Base-by-base conservation (phyloP, 2,888 invertebrate genomes). In the Melieria crassipennis region DNA sequence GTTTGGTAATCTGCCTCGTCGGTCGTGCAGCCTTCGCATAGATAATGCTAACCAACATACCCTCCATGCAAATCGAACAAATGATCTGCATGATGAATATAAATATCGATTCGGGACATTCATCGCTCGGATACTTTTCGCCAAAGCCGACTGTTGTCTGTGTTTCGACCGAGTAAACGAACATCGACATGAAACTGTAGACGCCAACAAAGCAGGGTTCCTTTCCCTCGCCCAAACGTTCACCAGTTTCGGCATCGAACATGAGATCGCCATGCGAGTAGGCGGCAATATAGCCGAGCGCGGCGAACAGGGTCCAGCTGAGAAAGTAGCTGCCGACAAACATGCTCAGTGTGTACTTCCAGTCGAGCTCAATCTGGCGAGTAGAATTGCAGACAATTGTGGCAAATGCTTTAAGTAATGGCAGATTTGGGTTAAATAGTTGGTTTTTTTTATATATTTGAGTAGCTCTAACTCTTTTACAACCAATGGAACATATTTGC, bases 291-390 rank as follows among this genome's bases (percentile, higher is more conserved):
- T 92, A 94, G 92, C 94, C 96, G 75, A 94, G 88, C 7, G 90
- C 88, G 0, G 93, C 94, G 82, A 96, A 96, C 10, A 91, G 79
- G 42, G 93, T 86, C 95, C 96, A 96, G 82, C 93, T 92, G 10
- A 91, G 79, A 77, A 97, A 91, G 86, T 97, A 98, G 73, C 94
- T 94, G 73, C 94, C 88, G 48, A 94, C 91, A 84, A 98, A 97
- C 70, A 96, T 91, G 63, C 95, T 88, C 67, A 98, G 88, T 64
- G 96, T 96, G 92, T 94, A 96, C 72, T 95, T 91, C 98, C 98
- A 98, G 86, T 95, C 93, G 73, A 89, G 87, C 80, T 91, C 91
- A 65, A 91, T 88, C 81, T 86, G 78, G 3, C 42, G 9, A 30
- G 10, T n/a, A 60, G 43, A 60, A 52, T 30, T 30, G 30, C 30